These are phyloP conservation scores for Dasypolia templi DNA, from an alignment of 2,888 invertebrate genomes.

Conservation along the genomic window DNA sequence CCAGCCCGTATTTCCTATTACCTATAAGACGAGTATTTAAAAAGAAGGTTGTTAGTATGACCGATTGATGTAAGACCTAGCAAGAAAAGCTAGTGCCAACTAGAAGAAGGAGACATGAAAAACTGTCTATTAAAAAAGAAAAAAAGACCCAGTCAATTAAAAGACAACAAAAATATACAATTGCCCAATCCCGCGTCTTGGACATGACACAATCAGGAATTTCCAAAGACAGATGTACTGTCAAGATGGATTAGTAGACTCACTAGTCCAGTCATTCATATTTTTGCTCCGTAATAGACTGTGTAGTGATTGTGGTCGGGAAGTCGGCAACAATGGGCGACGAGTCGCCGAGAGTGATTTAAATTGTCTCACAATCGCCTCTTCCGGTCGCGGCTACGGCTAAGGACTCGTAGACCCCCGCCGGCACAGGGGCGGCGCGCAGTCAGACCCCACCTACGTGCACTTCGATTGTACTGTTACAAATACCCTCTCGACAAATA, in stretches of 20 bases:
- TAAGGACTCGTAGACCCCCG: constrained; percentile 73
- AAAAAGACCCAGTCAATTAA: not conserved
- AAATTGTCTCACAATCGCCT: constrained; percentile 87
- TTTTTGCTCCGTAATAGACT: constrained; percentile 66
- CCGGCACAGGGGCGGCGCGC: constrained; percentile 63
- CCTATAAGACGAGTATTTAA: not conserved
- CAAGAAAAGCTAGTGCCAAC: not conserved
- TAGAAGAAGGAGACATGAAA: not conserved
- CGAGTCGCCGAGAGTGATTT: constrained; percentile 80
- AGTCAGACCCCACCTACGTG: constrained; percentile 58
- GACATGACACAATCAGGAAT: constrained; percentile 24
- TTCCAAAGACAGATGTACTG: constrained; percentile 36
- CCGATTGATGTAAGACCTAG: not conserved
- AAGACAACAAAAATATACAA: not conserved
- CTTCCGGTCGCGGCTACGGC: constrained; percentile 79
- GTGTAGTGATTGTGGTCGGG: constrained; percentile 74
- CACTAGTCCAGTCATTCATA: constrained; percentile 63
- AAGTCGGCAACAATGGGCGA: constrained; percentile 82
- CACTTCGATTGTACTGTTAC: constrained; percentile 65
- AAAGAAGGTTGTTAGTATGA: not conserved
- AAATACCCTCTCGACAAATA: constrained; percentile 70
- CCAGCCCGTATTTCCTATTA: no score
- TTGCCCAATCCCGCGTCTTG: constrained; percentile 2
- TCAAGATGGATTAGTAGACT: no score
- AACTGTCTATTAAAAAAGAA: not conserved